Conservation (phyloP, 2,888 invertebrate species). For the Oxyscelio sp. region DNA sequence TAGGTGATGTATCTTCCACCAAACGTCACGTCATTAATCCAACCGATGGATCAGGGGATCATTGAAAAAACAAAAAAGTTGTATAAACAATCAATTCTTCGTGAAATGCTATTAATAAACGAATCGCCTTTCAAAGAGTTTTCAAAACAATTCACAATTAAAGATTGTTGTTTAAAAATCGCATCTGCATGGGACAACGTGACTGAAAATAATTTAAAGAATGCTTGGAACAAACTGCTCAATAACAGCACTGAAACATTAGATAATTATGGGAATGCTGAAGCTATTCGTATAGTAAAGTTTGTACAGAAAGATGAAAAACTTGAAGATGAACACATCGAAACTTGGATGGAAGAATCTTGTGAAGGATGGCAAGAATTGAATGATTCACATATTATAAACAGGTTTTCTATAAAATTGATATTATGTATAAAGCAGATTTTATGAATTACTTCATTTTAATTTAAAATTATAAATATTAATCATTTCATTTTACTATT, state of each 20-base stretch:
- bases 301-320: neutral
- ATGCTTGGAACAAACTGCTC: conserved; percentile 25
- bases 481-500: no score
- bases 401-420: conserved; percentile 11
- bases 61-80: conserved; percentile 23
- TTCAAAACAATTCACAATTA: conserved; percentile 22
- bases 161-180: conserved; percentile 38
- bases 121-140: conserved; percentile 6
- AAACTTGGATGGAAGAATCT: conserved; percentile 19
- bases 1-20: conserved; percentile 25
- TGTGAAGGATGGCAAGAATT: conserved; percentile 29
- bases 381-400: conserved; percentile 10
- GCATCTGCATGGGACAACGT: conserved; percentile 38
- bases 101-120: conserved; percentile 17
- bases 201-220: conserved; percentile 25
- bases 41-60: no score
- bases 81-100: conserved; percentile 21
- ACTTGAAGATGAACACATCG: conserved; percentile 3
- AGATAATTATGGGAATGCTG: neutral
- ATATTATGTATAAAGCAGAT: conserved; percentile 3
- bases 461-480: conserved; percentile 6
- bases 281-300: neutral
- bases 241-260: conserved; percentile 13
- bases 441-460: neutral
- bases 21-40: conserved; percentile 19